Evolutionary conservation across 2,888 invertebrate species (phyloP).

Genomic region (Embidobia sp.): DNA sequence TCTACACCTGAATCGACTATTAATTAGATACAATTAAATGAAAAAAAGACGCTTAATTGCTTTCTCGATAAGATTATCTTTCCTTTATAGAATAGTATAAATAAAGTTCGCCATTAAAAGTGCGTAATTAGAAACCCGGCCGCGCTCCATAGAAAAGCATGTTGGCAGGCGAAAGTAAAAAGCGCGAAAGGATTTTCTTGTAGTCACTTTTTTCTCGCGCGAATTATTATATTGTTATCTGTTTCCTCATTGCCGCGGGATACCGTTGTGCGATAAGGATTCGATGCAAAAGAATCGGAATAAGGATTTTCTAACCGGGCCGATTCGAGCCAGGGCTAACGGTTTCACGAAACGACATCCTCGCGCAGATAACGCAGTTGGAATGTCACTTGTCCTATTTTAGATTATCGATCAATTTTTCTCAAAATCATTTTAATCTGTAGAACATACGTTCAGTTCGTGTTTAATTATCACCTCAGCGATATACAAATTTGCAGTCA

Average conservation of each 20-base stretch:
- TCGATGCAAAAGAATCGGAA: conserved; percentile 56
- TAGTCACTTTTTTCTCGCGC: conserved; percentile 31
- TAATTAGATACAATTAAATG: conserved; percentile 51
- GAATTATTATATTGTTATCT: conserved; percentile 62
- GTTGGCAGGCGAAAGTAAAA: conserved; percentile 48
- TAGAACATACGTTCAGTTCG: too few relatives aligned
- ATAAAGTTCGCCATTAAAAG: conserved; percentile 42
- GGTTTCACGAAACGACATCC: conserved; percentile 63
- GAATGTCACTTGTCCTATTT: conserved; percentile 33
- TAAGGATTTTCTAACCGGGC: conserved; percentile 40
- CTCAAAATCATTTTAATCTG: too few relatives aligned
- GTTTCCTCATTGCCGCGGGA: conserved; percentile 74
- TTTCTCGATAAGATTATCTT: conserved; percentile 47
- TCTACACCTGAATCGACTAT: conserved; percentile 29
- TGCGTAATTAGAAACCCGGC: conserved; percentile 54
- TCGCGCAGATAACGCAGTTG: conserved; percentile 56
- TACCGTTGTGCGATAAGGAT: conserved; percentile 72
- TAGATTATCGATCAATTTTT: conserved; percentile 9
- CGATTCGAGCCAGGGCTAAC: conserved; percentile 59
- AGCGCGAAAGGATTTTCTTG: conserved; percentile 59
- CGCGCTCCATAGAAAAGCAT: conserved; percentile 38
- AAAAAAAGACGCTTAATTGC: conserved; percentile 40
- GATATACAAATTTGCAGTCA: too few relatives aligned
- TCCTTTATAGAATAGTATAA: conserved; percentile 45
- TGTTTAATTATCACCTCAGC: too few relatives aligned